Evolutionary conservation across 2,797 vertebrate species (phyloP).

Genomic region (Gobio occitaniae): DNA sequence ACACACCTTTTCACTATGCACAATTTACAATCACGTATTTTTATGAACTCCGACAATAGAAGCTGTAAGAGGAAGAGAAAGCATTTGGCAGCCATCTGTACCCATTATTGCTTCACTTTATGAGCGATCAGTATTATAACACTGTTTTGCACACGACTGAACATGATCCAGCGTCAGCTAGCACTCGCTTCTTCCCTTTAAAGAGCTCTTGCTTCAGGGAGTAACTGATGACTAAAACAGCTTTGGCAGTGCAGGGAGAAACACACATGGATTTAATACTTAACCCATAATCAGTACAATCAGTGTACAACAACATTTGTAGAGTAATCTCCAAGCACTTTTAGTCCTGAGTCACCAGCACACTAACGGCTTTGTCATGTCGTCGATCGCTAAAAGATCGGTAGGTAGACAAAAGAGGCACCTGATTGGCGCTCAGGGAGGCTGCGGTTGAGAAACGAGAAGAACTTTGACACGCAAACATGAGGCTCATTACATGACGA

Average conservation of each 20-base stretch:
- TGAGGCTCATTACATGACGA: slow-evolving; percentile 50
- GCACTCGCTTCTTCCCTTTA: slow-evolving; percentile 33
- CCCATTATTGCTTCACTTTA: slow-evolving; percentile 24
- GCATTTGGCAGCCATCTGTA: slow-evolving; percentile 12
- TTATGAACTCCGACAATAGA: slow-evolving; percentile 33
- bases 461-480: slow-evolving; percentile 49
- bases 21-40: slow-evolving; percentile 13
- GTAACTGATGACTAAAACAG: slow-evolving; percentile 50
- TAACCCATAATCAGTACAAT: slow-evolving; percentile 57
- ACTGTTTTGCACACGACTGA: slow-evolving; percentile 39
- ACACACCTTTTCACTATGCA: slow-evolving; percentile 24
- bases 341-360: slow-evolving; percentile 3
- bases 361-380: slow-evolving; percentile 30
- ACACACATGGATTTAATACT: slow-evolving; percentile 59
- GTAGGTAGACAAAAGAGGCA: slow-evolving; percentile 48
- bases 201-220: slow-evolving; percentile 48
- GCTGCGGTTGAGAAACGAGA: slow-evolving; percentile 38
- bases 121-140: slow-evolving; percentile 39
- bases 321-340: slow-evolving; percentile 42
- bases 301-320: slow-evolving; percentile 57
- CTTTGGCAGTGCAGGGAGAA: slow-evolving; percentile 36
- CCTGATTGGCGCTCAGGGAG: slow-evolving; percentile 40
- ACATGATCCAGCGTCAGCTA: not conserved
- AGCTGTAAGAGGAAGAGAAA: slow-evolving; percentile 15
- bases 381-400: slow-evolving; percentile 45